Evolutionary conservation across 2,113 vertebrate species (phyloP).

Genomic region (Chaetodon trifascialis): DNA sequence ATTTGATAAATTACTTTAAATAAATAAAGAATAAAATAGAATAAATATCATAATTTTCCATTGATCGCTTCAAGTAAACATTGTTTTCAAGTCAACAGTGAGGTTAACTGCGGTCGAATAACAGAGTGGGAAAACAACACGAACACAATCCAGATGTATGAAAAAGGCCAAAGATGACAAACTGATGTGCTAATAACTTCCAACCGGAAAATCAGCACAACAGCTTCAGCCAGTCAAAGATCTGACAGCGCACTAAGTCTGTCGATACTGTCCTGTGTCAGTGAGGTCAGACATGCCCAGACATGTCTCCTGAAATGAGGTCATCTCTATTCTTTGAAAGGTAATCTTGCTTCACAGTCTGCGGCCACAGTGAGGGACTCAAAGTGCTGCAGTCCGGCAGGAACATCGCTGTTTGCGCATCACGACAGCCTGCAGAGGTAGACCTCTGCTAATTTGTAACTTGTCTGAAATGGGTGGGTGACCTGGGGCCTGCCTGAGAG

Average conservation of each 20-base stretch:
- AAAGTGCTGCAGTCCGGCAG: constrained; percentile 35
- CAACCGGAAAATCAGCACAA: constrained; percentile 9
- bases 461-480: constrained; percentile 29
- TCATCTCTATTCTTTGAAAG: constrained; percentile 66
- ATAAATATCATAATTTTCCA: neutral
- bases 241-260: constrained; percentile 10
- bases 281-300: constrained; percentile 61
- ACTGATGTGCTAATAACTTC: constrained; percentile 1
- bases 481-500: constrained; percentile 23
- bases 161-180: constrained; percentile 37
- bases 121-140: constrained; percentile 11
- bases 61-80: neutral
- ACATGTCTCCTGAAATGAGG: constrained; percentile 70
- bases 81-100: constrained; percentile 23
- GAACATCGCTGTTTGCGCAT: constrained; percentile 40
- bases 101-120: neutral
- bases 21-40: too few species aligned
- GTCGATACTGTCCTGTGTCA: constrained; percentile 41
- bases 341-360: constrained; percentile 44
- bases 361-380: constrained; percentile 38
- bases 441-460: constrained; percentile 55
- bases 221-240: constrained; percentile 26
- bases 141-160: neutral
- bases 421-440: neutral
- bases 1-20: too few species aligned